Evolutionary conservation across 2,113 vertebrate genomes (phyloP).

Genomic region (Willisornis vidua): DNA sequence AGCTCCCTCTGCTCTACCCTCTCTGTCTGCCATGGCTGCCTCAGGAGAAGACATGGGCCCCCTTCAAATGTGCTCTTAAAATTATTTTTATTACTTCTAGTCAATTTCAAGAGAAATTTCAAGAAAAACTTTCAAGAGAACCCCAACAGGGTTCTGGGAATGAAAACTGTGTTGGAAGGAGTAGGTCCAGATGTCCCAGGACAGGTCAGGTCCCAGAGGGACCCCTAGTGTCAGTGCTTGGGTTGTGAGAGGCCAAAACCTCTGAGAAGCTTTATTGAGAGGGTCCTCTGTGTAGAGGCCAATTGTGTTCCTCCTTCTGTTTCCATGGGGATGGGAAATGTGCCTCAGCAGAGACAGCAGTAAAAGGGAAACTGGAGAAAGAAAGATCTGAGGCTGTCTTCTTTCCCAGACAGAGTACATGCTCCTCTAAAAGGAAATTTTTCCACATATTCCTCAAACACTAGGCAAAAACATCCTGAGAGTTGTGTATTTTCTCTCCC

Average conservation of each 20-base stretch:
- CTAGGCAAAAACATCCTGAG: not conserved
- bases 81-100: not conserved
- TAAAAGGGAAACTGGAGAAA: rapidly evolving
- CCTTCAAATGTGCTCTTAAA: not conserved
- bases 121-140: no score
- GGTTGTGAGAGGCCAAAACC: not conserved
- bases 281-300: not conserved
- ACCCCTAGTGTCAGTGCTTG: rapidly evolving
- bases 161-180: not conserved
- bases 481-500: not conserved
- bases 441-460: not conserved
- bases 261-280: not conserved
- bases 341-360: not conserved
- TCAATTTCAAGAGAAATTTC: not conserved
- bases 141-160: not conserved
- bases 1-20: not conserved
- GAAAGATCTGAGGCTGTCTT: not conserved
- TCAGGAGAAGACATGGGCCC: not conserved
- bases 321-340: not conserved
- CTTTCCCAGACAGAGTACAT: not conserved
- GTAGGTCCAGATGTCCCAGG: not conserved
- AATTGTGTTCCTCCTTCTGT: not conserved
- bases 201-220: not conserved
- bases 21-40: not conserved
- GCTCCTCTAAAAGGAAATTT: not conserved